These are phyloP conservation scores for Tamandua tetradactyla DNA, from an alignment of 2,797 vertebrate genomes.

Conservation along the genomic window DNA sequence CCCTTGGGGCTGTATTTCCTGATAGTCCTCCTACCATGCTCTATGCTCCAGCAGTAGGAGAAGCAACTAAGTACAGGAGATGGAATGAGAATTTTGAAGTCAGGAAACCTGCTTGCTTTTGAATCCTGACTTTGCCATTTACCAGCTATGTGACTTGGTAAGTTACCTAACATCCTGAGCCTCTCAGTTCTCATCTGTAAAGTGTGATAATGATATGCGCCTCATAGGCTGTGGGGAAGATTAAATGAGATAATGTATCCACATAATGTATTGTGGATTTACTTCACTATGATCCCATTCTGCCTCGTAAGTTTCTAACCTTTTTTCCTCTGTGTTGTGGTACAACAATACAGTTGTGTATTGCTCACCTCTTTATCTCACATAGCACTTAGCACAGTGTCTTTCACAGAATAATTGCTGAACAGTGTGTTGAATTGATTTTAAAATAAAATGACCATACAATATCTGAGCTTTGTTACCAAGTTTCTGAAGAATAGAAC, in stretches of 20 bases:
- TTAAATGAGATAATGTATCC: neutral
- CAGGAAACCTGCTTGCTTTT: neutral
- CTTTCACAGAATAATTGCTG: slow-evolving; percentile 16
- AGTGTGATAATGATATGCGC: neutral
- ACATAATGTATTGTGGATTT: neutral
- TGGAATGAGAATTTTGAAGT: neutral
- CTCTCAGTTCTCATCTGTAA: neutral
- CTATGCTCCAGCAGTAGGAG: neutral
- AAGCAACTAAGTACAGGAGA: neutral
- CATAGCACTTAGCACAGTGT: neutral
- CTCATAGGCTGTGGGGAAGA: slow-evolving; percentile 5
- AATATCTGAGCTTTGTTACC: neutral
- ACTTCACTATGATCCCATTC: neutral
- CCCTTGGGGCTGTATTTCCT: neutral
- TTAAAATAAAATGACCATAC: slow-evolving; percentile 19
- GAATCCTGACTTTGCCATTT: neutral
- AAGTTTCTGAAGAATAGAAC: slow-evolving; percentile 16
- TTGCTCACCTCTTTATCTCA: neutral
- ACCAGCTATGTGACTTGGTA: neutral
- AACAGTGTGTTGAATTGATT: neutral
- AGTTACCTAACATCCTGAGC: neutral
- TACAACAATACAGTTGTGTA: neutral
- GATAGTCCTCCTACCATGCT: neutral
- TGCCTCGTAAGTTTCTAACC: neutral
- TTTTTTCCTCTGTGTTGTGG: slow-evolving; percentile 13